Evolutionary conservation across 2,888 invertebrate genomes (phyloP), one percentile per base, ranked within the genome.

Genomic region (Lasioglossum oenotherae): DNA sequence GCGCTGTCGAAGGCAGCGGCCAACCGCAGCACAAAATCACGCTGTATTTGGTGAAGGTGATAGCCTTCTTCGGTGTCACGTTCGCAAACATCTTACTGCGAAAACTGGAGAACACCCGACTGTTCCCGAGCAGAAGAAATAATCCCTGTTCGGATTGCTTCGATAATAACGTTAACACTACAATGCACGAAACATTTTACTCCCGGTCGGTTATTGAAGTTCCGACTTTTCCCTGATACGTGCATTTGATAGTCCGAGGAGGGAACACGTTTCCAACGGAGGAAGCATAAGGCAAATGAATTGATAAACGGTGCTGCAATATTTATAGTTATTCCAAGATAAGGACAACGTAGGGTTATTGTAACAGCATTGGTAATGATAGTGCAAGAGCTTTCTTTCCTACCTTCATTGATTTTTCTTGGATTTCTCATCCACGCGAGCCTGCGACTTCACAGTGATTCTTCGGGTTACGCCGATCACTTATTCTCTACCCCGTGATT

Each of bases 21-120:
- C 91, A 91, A 0, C 80, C 80, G 10, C 82, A 79, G 0, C 72
- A 76, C 14, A 90, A 16, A 12, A 44, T 27, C 2, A 88, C 81
- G 72, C 86, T 88, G 16, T 79, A 41, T 69, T 86, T 86, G 4
- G 82, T 89, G 44, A 90, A 88, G 4, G 10, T 1, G 10, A 91
- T 71, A 0, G 88, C 89, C 2, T 31, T 79, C 16, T 80, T 81
- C 5, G 85, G 78, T 4, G 82, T 76, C 35, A 71, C 67, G 35
- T 53, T 16, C 8, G 35, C 23, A 8, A 77, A 80, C 53, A 80
- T 80, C 31, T 6, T 64, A 1, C 31, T 6, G 19, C 31, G 19
- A 31, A 31, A 64, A 31, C 31, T 31, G 31, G 6, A n/a, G 64
- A 16, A 19, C 8, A 6, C 1, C 1, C 19, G 16, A 64, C 19